A percentile compares a stretch with the other conserved stretches of the same genome.
Conservation (phyloP, 2,888 invertebrate genomes). For the Lampropteryx suffumata region DNA sequence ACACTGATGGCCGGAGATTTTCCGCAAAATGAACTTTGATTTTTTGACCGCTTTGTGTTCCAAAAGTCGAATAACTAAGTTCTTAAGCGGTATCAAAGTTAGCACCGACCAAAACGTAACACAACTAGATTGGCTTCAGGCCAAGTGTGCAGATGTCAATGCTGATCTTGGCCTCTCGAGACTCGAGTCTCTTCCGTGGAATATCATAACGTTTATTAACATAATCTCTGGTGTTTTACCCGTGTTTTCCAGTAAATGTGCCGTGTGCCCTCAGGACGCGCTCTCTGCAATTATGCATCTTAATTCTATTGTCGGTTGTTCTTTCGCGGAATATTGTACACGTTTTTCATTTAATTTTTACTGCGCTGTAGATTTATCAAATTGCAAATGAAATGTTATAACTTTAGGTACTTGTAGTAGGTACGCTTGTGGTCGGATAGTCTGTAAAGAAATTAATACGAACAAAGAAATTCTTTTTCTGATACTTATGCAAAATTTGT, state of each 20-base stretch:
- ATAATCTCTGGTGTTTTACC: constrained; percentile 51
- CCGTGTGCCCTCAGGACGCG: constrained; percentile 13
- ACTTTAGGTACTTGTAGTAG: too few relatives aligned
- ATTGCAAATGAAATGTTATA: constrained; percentile 11
- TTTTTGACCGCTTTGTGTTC: not conserved
- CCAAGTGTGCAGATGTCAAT: constrained; percentile 58
- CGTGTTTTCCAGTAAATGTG: constrained; percentile 45
- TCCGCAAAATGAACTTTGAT: constrained; percentile 16
- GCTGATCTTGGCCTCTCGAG: constrained; percentile 45
- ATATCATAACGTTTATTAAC: constrained; percentile 57
- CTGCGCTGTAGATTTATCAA: constrained; percentile 1
- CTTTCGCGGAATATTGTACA: constrained; percentile 10
- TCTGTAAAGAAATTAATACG: constrained; percentile 27
- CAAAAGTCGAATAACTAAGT: not conserved
- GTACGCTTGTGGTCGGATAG: constrained; percentile 19
- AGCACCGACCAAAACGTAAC: constrained; percentile 36
- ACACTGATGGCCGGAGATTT: constrained; percentile 10
- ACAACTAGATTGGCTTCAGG: constrained; percentile 43
- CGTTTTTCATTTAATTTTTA: constrained; percentile 14
- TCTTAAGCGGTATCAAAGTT: constrained; percentile 31
- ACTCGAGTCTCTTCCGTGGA: constrained; percentile 32
- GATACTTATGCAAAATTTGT: constrained; percentile 27
- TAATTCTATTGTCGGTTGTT: constrained; percentile 16
- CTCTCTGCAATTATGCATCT: constrained; percentile 19
- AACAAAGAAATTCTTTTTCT: constrained; percentile 18